phyloP scores from a whole-genome alignment of 2,113 vertebrate species.

The Cavia porcellus region DNA sequence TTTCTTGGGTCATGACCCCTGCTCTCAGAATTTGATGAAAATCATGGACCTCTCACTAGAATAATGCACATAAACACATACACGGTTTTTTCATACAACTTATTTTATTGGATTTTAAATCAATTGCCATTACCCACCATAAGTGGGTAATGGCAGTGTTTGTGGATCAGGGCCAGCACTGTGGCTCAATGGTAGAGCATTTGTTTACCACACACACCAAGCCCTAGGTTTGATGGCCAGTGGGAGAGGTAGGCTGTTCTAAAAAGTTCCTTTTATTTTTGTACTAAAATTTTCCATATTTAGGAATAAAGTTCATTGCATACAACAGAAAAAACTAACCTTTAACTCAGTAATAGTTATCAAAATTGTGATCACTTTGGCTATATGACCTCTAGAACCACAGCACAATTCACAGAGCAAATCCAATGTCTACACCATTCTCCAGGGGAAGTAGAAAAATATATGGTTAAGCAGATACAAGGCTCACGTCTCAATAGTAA shows the following conservation, averaged over 20 bases:
- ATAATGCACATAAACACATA: constrained; percentile 3
- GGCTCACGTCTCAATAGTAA: neutral
- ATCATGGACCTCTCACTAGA: neutral
- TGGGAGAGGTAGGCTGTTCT: neutral
- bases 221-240: neutral
- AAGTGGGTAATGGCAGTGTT: constrained; percentile 15
- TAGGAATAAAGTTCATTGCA: constrained; percentile 58
- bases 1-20: neutral
- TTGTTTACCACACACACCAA: neutral
- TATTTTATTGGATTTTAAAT: constrained; percentile 52
- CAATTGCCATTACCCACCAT: neutral
- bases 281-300: constrained; percentile 6
- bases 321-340: constrained; percentile 23
- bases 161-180: neutral
- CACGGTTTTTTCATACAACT: neutral
- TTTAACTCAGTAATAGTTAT: constrained; percentile 35
- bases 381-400: neutral
- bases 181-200: neutral
- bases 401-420: neutral
- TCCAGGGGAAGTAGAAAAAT: neutral
- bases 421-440: neutral
- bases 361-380: neutral
- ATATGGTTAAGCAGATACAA: neutral
- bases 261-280: neutral
- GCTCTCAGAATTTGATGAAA: constrained; percentile 12